phyloP scores from a whole-genome alignment of 1,140 invertebrate genomes.

The Adoxophyes honmai region DNA sequence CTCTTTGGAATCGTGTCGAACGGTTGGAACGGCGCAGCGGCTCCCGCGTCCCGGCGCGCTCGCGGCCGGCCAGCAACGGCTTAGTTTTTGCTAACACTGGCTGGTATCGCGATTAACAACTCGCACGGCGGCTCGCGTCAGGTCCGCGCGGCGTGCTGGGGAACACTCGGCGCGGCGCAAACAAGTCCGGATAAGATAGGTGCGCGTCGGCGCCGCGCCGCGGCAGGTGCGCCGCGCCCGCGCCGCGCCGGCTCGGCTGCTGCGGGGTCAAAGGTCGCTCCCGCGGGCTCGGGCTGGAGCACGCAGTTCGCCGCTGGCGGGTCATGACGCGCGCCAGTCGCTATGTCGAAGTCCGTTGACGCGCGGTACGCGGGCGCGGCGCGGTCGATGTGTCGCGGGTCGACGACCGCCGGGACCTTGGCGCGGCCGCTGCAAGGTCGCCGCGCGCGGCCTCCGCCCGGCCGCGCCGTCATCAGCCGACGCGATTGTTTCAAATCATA shows the following conservation, averaged over 20 bases:
- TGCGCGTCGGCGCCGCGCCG: background rate
- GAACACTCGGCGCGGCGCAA: background rate
- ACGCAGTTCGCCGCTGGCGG: too few relatives aligned
- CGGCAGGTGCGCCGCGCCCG: constrained; percentile 27
- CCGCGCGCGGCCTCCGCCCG: constrained; percentile 26
- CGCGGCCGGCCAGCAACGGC: background rate
- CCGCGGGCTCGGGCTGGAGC: background rate
- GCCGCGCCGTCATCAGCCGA: background rate
- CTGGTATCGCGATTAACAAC: background rate
- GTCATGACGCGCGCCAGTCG: constrained; percentile 13
- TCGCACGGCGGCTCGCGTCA: background rate
- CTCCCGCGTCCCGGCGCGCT: background rate
- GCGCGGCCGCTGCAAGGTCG: constrained; percentile 42
- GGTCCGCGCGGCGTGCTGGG: background rate
- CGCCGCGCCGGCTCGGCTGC: constrained; percentile 19
- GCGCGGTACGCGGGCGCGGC: background rate
- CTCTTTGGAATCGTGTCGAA: too few relatives aligned
- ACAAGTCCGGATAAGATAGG: background rate
- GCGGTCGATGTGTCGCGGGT: constrained; percentile 27
- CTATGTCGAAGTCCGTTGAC: constrained; percentile 12
- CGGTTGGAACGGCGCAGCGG: background rate
- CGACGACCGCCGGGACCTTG: constrained; percentile 39
- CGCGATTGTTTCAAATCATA: background rate
- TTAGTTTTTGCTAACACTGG: background rate
- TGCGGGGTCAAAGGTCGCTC: constrained; percentile 32